These are phyloP conservation scores for Philhelius pedissequus DNA, from an alignment of 2,888 invertebrate species.

Conservation along the genomic window DNA sequence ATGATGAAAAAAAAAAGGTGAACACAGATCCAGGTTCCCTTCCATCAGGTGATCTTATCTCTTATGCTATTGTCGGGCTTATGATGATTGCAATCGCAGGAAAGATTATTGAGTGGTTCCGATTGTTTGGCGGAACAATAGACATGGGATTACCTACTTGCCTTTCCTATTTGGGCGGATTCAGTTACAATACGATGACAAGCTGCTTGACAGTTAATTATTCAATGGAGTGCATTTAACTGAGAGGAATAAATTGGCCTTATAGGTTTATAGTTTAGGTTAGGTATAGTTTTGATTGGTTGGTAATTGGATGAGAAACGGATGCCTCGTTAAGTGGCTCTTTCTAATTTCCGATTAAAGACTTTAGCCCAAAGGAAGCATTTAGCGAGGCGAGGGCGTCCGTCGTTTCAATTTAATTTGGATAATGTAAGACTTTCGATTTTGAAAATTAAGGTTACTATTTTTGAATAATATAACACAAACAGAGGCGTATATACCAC, in stretches of 20 bases:
- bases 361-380: background rate
- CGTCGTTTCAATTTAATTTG: background rate
- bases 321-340: slow-evolving; percentile 39
- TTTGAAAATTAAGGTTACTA: no score
- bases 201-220: slow-evolving; percentile 65
- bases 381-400: background rate
- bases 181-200: slow-evolving; percentile 45
- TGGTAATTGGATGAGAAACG: slow-evolving; percentile 27
- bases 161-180: slow-evolving; percentile 61
- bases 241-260: slow-evolving; percentile 42
- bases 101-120: slow-evolving; percentile 61
- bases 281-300: slow-evolving; percentile 2
- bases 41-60: slow-evolving; percentile 49
- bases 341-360: background rate
- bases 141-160: slow-evolving; percentile 33
- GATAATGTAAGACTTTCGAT: background rate
- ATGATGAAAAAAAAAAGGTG: slow-evolving; percentile 3
- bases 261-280: background rate
- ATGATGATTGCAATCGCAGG: slow-evolving; percentile 56
- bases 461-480: no score
- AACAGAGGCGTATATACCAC: no score
- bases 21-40: background rate
- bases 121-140: slow-evolving; percentile 59
- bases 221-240: slow-evolving; percentile 45
- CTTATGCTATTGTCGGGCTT: background rate